Percentiles rank a stretch among this genome's conserved stretches.
phyloP scores from a whole-genome alignment of 2,797 vertebrate genomes.

The Smutsia gigantea region DNA sequence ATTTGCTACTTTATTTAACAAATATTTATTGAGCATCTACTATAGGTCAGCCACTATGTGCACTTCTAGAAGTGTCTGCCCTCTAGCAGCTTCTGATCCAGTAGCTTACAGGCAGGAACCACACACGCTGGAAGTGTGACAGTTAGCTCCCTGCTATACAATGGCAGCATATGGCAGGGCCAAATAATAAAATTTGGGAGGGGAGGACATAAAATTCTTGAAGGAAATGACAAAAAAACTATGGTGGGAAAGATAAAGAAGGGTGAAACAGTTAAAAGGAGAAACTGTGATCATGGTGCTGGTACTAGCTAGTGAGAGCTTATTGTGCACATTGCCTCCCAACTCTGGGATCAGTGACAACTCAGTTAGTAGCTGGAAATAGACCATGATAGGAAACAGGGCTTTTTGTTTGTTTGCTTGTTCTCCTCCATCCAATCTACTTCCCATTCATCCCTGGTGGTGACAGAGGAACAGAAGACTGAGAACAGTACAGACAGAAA shows the following conservation, averaged over 20 bases:
- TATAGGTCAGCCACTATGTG: neutral
- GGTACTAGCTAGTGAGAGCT: neutral
- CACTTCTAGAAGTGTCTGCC: neutral
- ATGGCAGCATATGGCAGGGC: too few species aligned
- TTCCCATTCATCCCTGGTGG: too few species aligned
- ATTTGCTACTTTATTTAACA: neutral
- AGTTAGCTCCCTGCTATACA: neutral
- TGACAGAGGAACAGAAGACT: neutral
- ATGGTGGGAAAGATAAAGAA: neutral
- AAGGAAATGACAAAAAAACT: neutral
- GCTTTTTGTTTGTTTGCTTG: neutral
- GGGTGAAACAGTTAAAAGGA: neutral
- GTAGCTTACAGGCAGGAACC: neutral
- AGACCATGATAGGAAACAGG: neutral
- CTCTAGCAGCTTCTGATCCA: neutral
- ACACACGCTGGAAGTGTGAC: neutral
- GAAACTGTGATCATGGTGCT: neutral
- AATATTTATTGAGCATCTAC: neutral
- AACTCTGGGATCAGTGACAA: neutral
- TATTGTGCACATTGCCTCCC: neutral
- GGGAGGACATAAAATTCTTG: neutral
- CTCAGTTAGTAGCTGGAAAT: neutral
- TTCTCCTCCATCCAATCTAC: neutral
- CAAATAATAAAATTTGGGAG: neutral
- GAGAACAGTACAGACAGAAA: neutral